Evolutionary conservation across 2,113 vertebrate genomes (phyloP).

Genomic region (Holacanthus passer): DNA sequence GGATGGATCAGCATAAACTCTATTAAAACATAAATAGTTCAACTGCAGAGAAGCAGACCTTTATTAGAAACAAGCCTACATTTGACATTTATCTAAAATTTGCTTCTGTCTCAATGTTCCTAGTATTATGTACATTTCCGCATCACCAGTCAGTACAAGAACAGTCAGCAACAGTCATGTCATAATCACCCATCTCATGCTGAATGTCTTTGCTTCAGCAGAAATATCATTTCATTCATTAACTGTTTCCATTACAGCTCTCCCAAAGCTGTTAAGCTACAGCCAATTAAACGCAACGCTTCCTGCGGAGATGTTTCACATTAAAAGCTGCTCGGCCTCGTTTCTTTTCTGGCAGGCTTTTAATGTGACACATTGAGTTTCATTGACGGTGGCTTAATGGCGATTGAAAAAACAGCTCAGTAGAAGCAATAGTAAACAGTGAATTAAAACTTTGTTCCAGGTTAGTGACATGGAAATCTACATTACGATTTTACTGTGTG

Average conservation of each 20-base stretch:
- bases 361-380: not conserved
- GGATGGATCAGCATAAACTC: not conserved
- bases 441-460: not conserved
- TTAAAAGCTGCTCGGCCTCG: not conserved
- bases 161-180: not conserved
- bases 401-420: not conserved
- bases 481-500: not conserved
- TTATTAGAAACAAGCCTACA: not conserved
- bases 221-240: slow-evolving; percentile 5
- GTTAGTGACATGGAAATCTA: not conserved
- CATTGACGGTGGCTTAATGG: not conserved
- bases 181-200: not conserved
- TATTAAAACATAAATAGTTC: not conserved
- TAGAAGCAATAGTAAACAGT: not conserved
- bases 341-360: not conserved
- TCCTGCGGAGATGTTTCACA: slow-evolving; percentile 8
- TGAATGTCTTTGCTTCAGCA: not conserved
- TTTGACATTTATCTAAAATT: not conserved
- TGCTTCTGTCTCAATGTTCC: not conserved
- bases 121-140: not conserved
- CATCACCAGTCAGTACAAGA: not conserved
- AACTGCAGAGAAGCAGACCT: not conserved
- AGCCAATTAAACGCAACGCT: not conserved
- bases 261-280: not conserved
- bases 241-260: not conserved